Evolutionary conservation across 2,797 vertebrate species (phyloP), one percentile per base, ranked within the genome.

Genomic region (Dendrocincla fuliginosa): DNA sequence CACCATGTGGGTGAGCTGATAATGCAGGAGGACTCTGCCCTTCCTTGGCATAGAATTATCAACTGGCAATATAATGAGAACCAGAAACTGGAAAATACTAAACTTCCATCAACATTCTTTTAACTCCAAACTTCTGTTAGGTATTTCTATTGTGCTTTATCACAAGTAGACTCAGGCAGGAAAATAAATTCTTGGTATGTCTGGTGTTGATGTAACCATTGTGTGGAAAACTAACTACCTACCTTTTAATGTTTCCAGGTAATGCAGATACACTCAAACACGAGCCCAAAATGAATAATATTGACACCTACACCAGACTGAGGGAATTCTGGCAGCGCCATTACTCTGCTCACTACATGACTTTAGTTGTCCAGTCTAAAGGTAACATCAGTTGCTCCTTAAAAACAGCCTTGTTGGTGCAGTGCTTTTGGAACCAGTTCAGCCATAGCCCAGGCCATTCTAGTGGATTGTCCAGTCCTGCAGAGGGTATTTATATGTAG

Each of bases 281-380:
- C 7, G 98, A 98, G 78, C 99, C 99, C 49, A 98, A 97, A 93
- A 97, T 97, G 97, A 99, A 98, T 22, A 98, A 98, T 42, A 99
- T 99, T 71, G 99, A 99, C 97, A 99, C 98, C 68, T 99, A 99
- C 91, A 96, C 98, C 86, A 97, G 98, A 33, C 97, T 99, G 90
- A 97, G 98, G 89, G 98, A 98, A 28, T 99, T 99, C 98, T 99
- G 99, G 98, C 98, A 96, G 96, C 98, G 95, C 91, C 98, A 98
- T 81, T 99, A 99, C 97, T 99, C 99, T 22, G 99, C 99, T 85
- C 99, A 99, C 76, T 99, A 99, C 94, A 99, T 99, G 99, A 99
- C 99, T 39, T 98, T 99, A 70, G 97, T 98, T 27, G 98, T 99
- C 41, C 99, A 99, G 89, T 99, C 99, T 73, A 99, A 98, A 99